Evolutionary conservation across 2,797 vertebrate genomes (phyloP).

Genomic region (Microchirus variegatus): DNA sequence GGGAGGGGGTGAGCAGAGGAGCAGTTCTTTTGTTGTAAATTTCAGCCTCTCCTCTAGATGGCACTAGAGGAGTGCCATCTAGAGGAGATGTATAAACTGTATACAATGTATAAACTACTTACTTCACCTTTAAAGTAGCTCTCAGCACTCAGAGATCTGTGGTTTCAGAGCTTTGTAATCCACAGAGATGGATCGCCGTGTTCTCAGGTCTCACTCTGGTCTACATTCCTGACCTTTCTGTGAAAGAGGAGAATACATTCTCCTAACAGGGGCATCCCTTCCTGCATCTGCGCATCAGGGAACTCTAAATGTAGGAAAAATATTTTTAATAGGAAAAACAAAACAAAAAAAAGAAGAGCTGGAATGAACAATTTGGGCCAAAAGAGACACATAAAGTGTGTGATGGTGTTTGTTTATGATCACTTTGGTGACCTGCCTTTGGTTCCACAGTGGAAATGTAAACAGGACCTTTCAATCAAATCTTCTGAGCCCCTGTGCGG

Average conservation of each 20-base stretch:
- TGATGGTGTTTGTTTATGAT: conserved; percentile 8
- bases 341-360: conserved; percentile 10
- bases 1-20: no score
- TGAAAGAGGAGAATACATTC: conserved; percentile 37
- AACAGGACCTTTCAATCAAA: conserved; percentile 48
- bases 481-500: conserved; percentile 18
- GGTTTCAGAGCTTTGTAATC: conserved; percentile 32
- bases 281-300: conserved; percentile 1
- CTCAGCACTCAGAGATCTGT: conserved; percentile 29
- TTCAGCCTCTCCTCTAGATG: no score
- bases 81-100: no score
- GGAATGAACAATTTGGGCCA: conserved; percentile 29
- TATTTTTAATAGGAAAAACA: not conserved
- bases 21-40: no score
- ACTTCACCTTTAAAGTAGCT: no score
- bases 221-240: conserved; percentile 71
- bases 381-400: conserved; percentile 33
- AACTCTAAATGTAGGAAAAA: not conserved
- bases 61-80: no score
- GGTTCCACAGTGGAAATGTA: conserved; percentile 46
- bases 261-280: conserved; percentile 10
- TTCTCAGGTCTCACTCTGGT: conserved; percentile 50
- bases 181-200: conserved; percentile 40
- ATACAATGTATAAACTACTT: no score
- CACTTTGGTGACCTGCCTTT: conserved; percentile 27